A percentile compares a stretch with the other conserved stretches of the same genome.
Conservation (phyloP, 2,113 vertebrate genomes). For the Centropus bengalensis region DNA sequence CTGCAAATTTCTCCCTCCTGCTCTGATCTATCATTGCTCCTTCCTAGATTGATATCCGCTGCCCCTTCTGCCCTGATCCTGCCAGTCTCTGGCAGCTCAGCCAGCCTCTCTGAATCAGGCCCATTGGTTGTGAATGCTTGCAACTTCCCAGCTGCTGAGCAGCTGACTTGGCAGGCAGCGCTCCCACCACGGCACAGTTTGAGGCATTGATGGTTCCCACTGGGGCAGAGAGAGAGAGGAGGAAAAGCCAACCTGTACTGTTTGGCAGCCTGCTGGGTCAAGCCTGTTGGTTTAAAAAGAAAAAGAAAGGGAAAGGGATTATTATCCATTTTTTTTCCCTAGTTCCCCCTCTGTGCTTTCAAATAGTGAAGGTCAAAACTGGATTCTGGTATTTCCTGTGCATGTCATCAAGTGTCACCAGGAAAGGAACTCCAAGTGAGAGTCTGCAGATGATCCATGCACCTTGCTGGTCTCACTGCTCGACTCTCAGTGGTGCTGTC, state of each 20-base stretch:
- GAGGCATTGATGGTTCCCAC: background rate
- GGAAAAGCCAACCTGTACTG: background rate
- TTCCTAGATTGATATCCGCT: background rate
- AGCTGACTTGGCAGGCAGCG: background rate
- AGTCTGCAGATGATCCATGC: no score
- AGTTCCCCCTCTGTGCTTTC: background rate
- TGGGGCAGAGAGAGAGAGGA: background rate
- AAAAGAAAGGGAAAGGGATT: background rate
- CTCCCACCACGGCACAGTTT: background rate
- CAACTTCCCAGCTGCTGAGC: background rate
- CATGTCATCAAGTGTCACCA: background rate
- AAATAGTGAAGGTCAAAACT: background rate
- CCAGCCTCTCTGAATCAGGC: background rate
- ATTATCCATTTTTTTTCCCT: background rate
- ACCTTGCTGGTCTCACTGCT: background rate
- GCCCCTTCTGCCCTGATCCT: background rate
- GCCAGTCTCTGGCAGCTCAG: background rate
- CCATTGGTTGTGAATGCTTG: background rate
- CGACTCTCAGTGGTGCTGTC: fast-evolving
- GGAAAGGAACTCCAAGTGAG: background rate
- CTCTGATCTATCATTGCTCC: background rate
- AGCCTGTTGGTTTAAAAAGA: background rate
- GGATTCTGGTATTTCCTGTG: background rate
- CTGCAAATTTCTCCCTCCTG: background rate
- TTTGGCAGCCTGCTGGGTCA: background rate